These are phyloP conservation scores for Trichopria drosophilae DNA, from an alignment of 2,888 invertebrate genomes.

Conservation along the genomic window DNA sequence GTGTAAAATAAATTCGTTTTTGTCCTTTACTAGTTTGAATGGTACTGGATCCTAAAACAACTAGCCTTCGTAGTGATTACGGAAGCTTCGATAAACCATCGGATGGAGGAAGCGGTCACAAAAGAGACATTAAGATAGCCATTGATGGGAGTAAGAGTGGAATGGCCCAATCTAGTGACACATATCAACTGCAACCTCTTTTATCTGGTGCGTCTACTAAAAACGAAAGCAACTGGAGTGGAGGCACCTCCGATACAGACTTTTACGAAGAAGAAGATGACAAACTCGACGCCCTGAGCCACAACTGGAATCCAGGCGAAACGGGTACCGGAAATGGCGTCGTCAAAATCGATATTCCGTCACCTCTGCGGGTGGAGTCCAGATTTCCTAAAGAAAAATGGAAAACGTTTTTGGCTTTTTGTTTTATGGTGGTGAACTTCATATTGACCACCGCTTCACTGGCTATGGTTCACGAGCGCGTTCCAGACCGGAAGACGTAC, in stretches of 20 bases:
- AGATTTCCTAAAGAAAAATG: conserved; percentile 82
- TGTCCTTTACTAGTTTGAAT: conserved; percentile 54
- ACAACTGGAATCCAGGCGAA: conserved; percentile 47
- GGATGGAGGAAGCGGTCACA: conserved; percentile 49
- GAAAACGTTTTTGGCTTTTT: conserved; percentile 74
- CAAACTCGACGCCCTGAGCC: conserved; percentile 56
- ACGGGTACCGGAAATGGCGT: conserved; percentile 59
- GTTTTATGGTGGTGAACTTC: conserved; percentile 67
- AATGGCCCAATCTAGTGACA: conserved; percentile 60
- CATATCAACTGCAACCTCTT: conserved; percentile 66
- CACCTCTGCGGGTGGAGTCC: conserved; percentile 73
- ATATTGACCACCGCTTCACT: conserved; percentile 72
- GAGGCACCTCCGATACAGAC: conserved; percentile 55
- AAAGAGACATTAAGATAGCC: conserved; percentile 57
- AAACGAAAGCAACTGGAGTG: conserved; percentile 61
- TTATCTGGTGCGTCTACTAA: conserved; percentile 59
- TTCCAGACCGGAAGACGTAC: conserved; percentile 75
- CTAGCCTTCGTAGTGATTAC: conserved; percentile 63
- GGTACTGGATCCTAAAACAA: conserved; percentile 68
- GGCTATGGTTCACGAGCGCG: conserved; percentile 83
- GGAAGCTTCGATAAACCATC: conserved; percentile 64
- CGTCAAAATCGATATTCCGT: conserved; percentile 68
- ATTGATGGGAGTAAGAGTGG: conserved; percentile 56
- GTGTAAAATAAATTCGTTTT: neutral
- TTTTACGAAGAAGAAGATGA: conserved; percentile 60